Evolutionary conservation across 2,888 invertebrate genomes (phyloP).

Genomic region (Trichopria drosophilae): DNA sequence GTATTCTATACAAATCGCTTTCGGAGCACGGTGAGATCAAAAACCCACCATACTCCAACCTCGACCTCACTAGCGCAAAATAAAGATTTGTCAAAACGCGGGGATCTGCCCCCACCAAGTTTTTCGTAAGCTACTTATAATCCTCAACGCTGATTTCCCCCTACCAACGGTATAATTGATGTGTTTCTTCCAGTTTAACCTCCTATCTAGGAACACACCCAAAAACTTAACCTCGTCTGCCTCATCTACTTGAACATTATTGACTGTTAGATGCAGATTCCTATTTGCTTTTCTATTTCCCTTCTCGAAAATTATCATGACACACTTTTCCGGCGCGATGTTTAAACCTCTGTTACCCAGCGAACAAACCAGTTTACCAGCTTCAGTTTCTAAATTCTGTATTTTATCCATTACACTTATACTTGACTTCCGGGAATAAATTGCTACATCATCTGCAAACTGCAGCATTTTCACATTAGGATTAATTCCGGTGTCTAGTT

Average conservation of each 20-base stretch:
- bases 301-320: slow-evolving; percentile 20
- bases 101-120: slow-evolving; percentile 26
- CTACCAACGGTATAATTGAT: slow-evolving; percentile 7
- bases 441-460: slow-evolving; percentile 22
- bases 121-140: slow-evolving; percentile 17
- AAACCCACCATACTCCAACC: slow-evolving; percentile 22
- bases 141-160: slow-evolving; percentile 12
- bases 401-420: not conserved
- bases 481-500: slow-evolving; percentile 3
- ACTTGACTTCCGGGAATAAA: not conserved
- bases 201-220: slow-evolving; percentile 13
- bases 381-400: not conserved
- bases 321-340: slow-evolving; percentile 18
- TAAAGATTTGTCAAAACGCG: slow-evolving; percentile 4
- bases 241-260: not conserved
- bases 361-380: not conserved
- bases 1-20: slow-evolving; percentile 7
- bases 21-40: slow-evolving; percentile 6
- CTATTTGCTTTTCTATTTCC: not conserved
- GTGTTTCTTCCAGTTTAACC: slow-evolving; percentile 18
- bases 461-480: slow-evolving; percentile 8
- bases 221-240: slow-evolving; percentile 16
- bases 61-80: slow-evolving; percentile 4
- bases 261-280: not conserved
- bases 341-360: slow-evolving; percentile 2